Base-by-base conservation (phyloP, 2,113 vertebrate species). In the Pongo pygmaeus region DNA sequence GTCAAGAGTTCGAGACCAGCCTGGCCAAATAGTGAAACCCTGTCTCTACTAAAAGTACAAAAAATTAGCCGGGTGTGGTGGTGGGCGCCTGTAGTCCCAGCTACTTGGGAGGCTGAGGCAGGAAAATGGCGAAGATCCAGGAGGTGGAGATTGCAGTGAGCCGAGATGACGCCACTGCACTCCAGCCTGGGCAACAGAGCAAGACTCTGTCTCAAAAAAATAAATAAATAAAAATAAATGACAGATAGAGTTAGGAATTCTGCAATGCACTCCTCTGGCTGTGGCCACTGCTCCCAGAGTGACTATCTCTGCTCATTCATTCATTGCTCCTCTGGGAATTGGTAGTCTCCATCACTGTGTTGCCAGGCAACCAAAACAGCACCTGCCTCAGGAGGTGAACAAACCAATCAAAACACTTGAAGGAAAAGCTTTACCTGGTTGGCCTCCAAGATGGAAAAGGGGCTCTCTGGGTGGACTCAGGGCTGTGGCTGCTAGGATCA, bases 351-450 rank as follows among this genome's bases (percentile, higher is more conserved):
- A n/a, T 77, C 67, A 55, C 11, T 1, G 14, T 52, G 92, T 93
- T 96, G 46, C 95, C 48, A 96, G 84, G 96, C 92, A 94, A 96
- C 94, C 59, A 59, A 77, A 91, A 74, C 13, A 89, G 69, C 55
- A 96, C 79, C 84, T 96, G 92, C 46, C 67, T 46, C 30, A 23
- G 83, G n/a, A 95, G 83, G 48, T 30, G 13, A 96, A 57, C 48
- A 75, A 86, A 75, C 79, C 80, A 92, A 86, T 95, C 88, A 87
- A 59, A 74, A 75, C 25, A 38, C 40, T 83, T 22, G 35, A 46
- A 72, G 75, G 67, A 87, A 57, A 90, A 77, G 43, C 12, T 87
- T 94, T 74, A 70, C 80, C 77, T 94, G 55, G n/a, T 86, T 57
- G 16, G 8, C 11, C n/a, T 79, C 40, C n/a, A 43, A 61, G 25